Evolutionary conservation across 2,888 invertebrate species (phyloP), one percentile per base, ranked within the genome.

Genomic region (Sussaba pulchella): DNA sequence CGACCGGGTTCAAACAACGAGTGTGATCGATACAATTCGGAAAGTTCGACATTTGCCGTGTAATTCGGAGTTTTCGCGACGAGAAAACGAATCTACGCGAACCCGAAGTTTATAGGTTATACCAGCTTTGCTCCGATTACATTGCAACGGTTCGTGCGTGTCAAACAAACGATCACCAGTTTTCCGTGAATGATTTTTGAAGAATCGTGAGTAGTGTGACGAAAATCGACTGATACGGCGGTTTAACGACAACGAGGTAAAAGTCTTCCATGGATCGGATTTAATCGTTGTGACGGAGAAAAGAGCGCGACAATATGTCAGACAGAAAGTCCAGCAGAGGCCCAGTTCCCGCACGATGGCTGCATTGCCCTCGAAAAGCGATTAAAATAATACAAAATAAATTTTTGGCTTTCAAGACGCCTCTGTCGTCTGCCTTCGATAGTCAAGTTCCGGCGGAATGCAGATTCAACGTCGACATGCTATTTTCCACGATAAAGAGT

Each of bases 331-430:
- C 82, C 10, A 89, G 82, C 74, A 89, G 85, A 83, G 92, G 92
- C 57, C 95, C 96, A n/a, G 93, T 98, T 78, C 98, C 98, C 12
- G 95, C 95, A 86, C 95, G 98, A 84, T 98, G 98, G 98, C 93
- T 98, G 14, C 94, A 96, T 83, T 98, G 98, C 91, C 98, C 98
- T 67, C 94, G 97, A 85, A 98, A 97, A 92, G 95, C 97, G 24
- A 93, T 94, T 36, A 94, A 93, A 61, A 92, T 97, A 64, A 95
- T 98, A 74, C 95, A 95, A 50, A 95, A 95, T 66, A 97, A 97
- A 89, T 99, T 99, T 92, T 93, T 99, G 78, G 98, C 98, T 3
- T 97, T 98, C 92, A 99, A 99, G 93, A 99, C 99, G 1, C 99
- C 99, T 0, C 93, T 99, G 2, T 96, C 96, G 86, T 93, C 94